Base-by-base conservation (phyloP, 1,140 invertebrate genomes). In the Cyphomyrmex costatus region DNA sequence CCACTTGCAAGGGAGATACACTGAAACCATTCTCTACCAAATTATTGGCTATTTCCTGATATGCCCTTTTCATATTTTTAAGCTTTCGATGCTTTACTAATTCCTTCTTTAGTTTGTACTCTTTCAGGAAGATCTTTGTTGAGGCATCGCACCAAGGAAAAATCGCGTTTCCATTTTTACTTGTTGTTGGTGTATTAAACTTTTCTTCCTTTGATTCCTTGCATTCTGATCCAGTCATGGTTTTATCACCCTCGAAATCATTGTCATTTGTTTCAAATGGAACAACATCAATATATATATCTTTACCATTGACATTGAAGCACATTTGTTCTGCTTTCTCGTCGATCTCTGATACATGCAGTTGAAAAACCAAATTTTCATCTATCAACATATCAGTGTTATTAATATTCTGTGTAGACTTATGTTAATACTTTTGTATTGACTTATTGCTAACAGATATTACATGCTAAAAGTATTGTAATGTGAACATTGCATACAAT, bases 101-200 rank as follows among this genome's bases (percentile, higher is more conserved):
- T 24, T 83, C 79, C 14, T 60, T 83, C 24, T 83, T 83, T 1
- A 5, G n/a, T 49, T 83, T 83, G 21, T 83, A 83, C 8, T 83
- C 68, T 0, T 19, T 83, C 6, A 83, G 14, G 3, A 83, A 83
- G 14, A 83, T 83, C 42, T 83, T 83, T 3, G 79, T 83, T 0
- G 79, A 83, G 2, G 79, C 51, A 0, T 83, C 79, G 3, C 79
- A 83, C 79, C 79, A 83, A 3, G 79, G 79, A 12, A 83, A 83
- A 74, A 74, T n/a, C 0, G 27, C 36, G 1, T 83, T 83, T 0
- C 79, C 79, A 21, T 30, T 16, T 61, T 83, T 83, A 33, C 79
- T 83, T 3, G 79, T 83, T 2, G 51, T 21, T 12, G 79, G 36
- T 7, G 19, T 19, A 30, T 0, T n/a, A 2, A 4, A 2, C 42